Evolutionary conservation across 2,797 vertebrate genomes (phyloP).

Genomic region (Premnoplex brunnescens): DNA sequence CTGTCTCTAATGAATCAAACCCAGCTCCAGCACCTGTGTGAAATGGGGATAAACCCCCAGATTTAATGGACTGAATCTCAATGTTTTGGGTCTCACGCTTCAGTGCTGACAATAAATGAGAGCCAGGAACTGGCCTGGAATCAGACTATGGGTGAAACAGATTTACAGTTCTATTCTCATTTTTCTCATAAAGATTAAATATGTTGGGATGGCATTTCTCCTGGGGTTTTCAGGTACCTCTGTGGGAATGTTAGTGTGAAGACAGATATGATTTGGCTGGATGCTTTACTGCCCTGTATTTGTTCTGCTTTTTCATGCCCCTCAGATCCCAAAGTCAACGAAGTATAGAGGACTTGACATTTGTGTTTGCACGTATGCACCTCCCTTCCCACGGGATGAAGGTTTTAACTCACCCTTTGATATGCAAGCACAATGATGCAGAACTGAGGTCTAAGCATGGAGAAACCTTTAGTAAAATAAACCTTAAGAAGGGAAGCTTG

Average conservation of each 20-base stretch:
- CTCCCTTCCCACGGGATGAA: not conserved
- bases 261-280: not conserved
- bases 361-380: not conserved
- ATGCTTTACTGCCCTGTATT: not conserved
- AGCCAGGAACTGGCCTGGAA: not conserved
- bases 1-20: not conserved
- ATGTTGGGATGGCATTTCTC: not conserved
- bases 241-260: not conserved
- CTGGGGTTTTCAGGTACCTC: not conserved
- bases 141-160: not conserved
- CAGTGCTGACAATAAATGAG: not conserved
- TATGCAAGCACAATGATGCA: not conserved
- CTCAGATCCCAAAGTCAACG: not conserved
- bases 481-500: not conserved
- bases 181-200: not conserved
- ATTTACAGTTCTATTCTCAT: not conserved
- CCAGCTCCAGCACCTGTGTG: not conserved
- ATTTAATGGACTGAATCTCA: not conserved
- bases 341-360: not conserved
- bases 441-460: not conserved
- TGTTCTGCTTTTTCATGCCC: not conserved
- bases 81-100: not conserved
- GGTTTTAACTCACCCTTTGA: conserved; percentile 10
- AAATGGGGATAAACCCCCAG: not conserved
- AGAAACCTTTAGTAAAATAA: not conserved